Evolutionary conservation across 2,797 vertebrate genomes (phyloP), one percentile per base, ranked within the genome.

Genomic region (Salarias fasciatus): DNA sequence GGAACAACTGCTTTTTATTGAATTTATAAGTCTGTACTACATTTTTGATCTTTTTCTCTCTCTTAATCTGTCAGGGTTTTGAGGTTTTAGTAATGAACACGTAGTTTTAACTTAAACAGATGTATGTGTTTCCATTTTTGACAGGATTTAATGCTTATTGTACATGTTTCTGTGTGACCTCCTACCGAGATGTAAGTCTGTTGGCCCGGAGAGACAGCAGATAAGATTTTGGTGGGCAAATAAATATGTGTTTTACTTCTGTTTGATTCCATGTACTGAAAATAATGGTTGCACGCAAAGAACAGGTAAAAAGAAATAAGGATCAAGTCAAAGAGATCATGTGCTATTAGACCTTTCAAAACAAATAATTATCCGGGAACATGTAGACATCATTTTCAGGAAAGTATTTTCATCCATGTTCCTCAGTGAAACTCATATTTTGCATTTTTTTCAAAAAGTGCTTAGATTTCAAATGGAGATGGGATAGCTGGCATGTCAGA

Each of bases 381-480:
- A 24, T 24, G 18, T 24, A 24, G 18, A 24, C 24, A 24, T 24
- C 24, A 61, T 61, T 50, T 41, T 68, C 9, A 13, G 6, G 8
- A 24, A 57, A 30, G 48, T 43, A 37, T 66, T 46, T 42, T 30
- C 45, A 74, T 64, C 58, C 18, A 5, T 58, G 56, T 46, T 63
- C 55, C 41, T 69, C 12, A 13, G 37, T 66, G 59, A 49, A 77
- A 81, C 69, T 72, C 50, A 49, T 41, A 77, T 81, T 79, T 65
- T 51, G 53, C 67, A 63, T 82, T 78, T 77, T 24, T 24, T 24
- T 24, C 14, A 36, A 57, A 80, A 83, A 85, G 81, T 72, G 61
- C 86, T 91, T 71, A 68, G 85, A 84, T 83, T 8, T 59, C 75
- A 75, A 43, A 13, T 65, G 38, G 54, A 66, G 80, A 82, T 82